Evolutionary conservation across 2,113 vertebrate genomes (phyloP), one percentile per base, ranked within the genome.

Genomic region (Albula glossodonta): DNA sequence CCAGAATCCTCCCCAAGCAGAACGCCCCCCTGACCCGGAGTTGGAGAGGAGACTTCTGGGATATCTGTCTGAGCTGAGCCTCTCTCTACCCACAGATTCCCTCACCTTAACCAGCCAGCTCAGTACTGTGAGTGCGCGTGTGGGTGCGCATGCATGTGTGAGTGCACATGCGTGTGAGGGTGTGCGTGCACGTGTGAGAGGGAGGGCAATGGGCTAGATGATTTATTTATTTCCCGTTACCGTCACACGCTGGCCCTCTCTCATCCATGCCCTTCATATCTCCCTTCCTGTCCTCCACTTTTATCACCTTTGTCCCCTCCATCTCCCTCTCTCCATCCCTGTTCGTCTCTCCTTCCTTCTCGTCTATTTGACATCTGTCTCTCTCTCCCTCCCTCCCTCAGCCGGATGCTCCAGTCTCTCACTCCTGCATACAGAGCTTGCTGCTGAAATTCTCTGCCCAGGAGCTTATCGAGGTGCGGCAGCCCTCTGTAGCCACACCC

Each of bases 381-480:
- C n/a, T 19, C 85, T 2, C 60, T 51, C 79, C 22, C 87, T 6
- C 11, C 70, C 79, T 8, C 31, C 60, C 83, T 2, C 90, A 98
- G 97, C 92, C 96, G n/a, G 96, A 97, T 85, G 89, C 93, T 11
- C 91, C 95, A 12, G 95, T 96, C 31, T 94, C 94, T 63, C 96
- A 96, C 13, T 89, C 92, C 49, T 96, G 94, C 70, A 97, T 98
- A 87, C 96, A 97, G 91, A 98, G 97, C 87, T 95, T 98, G 41
- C 93, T 98, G 81, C 96, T 98, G 56, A 98, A 98, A 80, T 98
- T 98, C 91, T 96, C 97, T 0, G 97, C 97, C 83, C 97, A 98
- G 91, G 97, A 98, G 88, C 92, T 98, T 84, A 98, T 98, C 0
- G 97, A 97, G 86, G 96, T 98, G 49, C 88, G 95, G 79, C 93